A percentile compares a stretch with the other conserved stretches of the same genome.
phyloP scores from a whole-genome alignment of 1,140 invertebrate species.

The Drosophila setifemur region DNA sequence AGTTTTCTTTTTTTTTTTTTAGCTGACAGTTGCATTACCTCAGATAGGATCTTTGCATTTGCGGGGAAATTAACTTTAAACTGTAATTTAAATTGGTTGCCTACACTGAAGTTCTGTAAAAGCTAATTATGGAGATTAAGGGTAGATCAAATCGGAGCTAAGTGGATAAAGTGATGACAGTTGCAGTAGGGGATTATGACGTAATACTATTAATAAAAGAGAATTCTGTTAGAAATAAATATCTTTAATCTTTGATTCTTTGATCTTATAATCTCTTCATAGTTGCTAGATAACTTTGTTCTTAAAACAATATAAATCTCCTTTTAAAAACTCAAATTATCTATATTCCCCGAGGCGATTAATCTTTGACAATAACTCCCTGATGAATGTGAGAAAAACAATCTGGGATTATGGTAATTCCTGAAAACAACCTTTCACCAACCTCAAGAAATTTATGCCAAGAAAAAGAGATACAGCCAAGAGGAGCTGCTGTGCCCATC shows the following conservation, averaged over 20 bases:
- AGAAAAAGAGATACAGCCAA: neutral
- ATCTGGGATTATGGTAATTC: constrained; percentile 36
- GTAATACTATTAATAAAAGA: too few relatives aligned
- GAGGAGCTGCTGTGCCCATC: too few relatives aligned
- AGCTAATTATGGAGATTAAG: neutral
- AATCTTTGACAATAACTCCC: constrained; percentile 23
- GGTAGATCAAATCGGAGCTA: neutral
- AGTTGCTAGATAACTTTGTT: neutral
- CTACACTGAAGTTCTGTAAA: constrained; percentile 12
- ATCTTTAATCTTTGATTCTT: too few relatives aligned
- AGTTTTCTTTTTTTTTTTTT: constrained; percentile 12
- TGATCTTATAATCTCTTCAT: too few relatives aligned
- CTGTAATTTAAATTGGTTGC: constrained; percentile 4
- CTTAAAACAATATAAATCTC: constrained; percentile 1
- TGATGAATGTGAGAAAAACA: constrained; percentile 34
- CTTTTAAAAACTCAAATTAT: neutral
- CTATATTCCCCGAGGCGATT: neutral
- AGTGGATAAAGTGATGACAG: neutral
- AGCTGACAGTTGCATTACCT: constrained; percentile 22
- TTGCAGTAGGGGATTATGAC: neutral
- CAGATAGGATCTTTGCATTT: constrained; percentile 18
- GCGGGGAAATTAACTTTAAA: constrained; percentile 16
- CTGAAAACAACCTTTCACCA: constrained; percentile 23
- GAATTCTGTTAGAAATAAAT: neutral
- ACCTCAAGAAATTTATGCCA: neutral